These are phyloP conservation scores for Noctilio leporinus DNA, from an alignment of 2,113 vertebrate genomes.

Conservation along the genomic window DNA sequence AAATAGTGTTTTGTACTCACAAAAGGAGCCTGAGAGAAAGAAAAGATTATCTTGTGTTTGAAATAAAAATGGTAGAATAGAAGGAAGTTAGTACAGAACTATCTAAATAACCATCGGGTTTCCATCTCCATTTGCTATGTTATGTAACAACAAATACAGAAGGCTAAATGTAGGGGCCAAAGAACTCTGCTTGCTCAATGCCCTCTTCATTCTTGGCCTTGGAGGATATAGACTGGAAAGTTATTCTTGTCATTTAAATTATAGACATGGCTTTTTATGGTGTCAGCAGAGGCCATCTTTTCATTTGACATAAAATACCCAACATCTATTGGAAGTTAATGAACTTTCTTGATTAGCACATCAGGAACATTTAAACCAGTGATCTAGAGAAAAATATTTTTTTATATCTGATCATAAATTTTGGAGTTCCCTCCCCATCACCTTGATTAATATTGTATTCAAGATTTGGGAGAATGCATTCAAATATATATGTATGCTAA, in stretches of 20 bases:
- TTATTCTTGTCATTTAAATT: conserved; percentile 60
- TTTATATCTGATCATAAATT: conserved; percentile 40
- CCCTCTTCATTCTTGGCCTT: conserved; percentile 19
- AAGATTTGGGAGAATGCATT: conserved; percentile 33
- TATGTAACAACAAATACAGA: not conserved
- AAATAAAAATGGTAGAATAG: not conserved
- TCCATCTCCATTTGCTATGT: not conserved
- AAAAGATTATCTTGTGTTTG: not conserved
- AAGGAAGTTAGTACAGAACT: not conserved
- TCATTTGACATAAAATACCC: conserved; percentile 58
- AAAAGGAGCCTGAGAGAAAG: not conserved
- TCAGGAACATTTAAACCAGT: conserved; percentile 56
- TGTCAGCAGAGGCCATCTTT: conserved; percentile 44
- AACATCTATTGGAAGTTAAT: conserved; percentile 62
- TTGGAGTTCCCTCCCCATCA: not conserved
- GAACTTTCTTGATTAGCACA: conserved; percentile 65
- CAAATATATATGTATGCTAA: not conserved
- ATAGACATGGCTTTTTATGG: conserved; percentile 49
- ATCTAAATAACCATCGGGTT: not conserved
- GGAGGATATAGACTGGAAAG: not conserved
- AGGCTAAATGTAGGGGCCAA: not conserved
- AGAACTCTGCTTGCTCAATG: not conserved
- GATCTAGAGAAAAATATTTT: conserved; percentile 50
- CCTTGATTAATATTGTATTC: conserved; percentile 22
- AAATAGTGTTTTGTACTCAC: not conserved